Conservation (phyloP, 2,113 vertebrate species). For the Alosa alosa region DNA sequence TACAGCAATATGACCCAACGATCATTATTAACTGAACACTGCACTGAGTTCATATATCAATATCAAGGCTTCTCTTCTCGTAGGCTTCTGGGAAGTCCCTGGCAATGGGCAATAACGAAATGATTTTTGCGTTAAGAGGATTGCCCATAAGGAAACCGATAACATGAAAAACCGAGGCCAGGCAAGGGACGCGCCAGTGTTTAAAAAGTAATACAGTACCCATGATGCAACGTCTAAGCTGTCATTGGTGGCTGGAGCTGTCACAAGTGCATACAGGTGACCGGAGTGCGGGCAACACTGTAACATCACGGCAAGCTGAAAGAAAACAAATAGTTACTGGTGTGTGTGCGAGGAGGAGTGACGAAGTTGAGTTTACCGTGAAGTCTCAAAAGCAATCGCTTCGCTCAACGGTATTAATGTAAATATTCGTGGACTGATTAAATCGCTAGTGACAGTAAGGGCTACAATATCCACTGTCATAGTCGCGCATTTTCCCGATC, state of each 20-base stretch:
- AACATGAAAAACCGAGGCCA: no score
- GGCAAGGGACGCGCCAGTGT: background rate
- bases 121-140: background rate
- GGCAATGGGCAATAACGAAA: background rate
- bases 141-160: background rate
- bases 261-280: conserved; percentile 68
- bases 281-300: conserved; percentile 52
- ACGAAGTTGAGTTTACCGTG: conserved; percentile 27
- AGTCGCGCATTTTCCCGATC: conserved; percentile 55
- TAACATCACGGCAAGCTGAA: conserved; percentile 63
- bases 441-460: background rate
- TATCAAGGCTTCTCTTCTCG: no score
- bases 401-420: background rate
- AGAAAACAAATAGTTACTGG: conserved; percentile 62
- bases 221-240: conserved; percentile 38
- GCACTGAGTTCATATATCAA: no score
- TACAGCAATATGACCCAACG: background rate
- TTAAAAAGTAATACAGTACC: conserved; percentile 60
- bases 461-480: conserved; percentile 27
- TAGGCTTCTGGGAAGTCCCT: background rate
- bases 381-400: conserved; percentile 35
- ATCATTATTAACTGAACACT: background rate
- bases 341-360: conserved; percentile 23
- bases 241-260: conserved; percentile 62
- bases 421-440: background rate